Conservation (phyloP, 2,113 vertebrate genomes). For the Pyrgilauda ruficollis region DNA sequence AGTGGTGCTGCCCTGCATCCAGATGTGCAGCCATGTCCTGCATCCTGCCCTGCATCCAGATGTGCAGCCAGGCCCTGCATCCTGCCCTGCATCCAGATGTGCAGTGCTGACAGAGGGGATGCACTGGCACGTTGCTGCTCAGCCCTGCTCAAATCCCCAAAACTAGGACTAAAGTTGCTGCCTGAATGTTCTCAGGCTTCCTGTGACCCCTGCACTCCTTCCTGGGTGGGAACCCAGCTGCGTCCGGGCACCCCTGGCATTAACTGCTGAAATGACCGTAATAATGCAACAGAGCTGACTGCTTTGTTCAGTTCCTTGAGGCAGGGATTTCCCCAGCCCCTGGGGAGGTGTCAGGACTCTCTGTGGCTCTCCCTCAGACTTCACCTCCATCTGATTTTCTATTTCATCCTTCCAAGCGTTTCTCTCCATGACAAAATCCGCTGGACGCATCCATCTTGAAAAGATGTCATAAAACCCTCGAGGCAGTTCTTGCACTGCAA, state of each 20-base stretch:
- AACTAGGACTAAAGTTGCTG: background rate
- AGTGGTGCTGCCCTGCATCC: background rate
- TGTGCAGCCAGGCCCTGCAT: background rate
- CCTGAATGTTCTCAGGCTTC: fast-evolving
- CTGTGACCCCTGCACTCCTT: fast-evolving
- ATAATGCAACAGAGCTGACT: background rate
- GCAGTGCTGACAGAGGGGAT: background rate
- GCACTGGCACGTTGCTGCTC: background rate
- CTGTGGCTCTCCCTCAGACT: background rate
- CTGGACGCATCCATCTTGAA: fast-evolving
- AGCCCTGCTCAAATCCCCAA: fast-evolving
- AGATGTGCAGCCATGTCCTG: background rate
- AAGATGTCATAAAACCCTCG: background rate
- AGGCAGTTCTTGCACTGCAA: background rate
- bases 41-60: background rate
- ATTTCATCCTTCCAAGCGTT: fast-evolving
- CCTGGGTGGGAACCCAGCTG: background rate
- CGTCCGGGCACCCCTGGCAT: background rate
- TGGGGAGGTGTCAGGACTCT: background rate
- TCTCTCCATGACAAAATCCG: background rate
- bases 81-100: background rate
- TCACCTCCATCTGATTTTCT: background rate
- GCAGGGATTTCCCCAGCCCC: background rate
- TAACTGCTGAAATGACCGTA: background rate
- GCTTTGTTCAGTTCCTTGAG: background rate